phyloP scores from a whole-genome alignment of 1,140 invertebrate genomes.

The Hylaeus anthracinus region DNA sequence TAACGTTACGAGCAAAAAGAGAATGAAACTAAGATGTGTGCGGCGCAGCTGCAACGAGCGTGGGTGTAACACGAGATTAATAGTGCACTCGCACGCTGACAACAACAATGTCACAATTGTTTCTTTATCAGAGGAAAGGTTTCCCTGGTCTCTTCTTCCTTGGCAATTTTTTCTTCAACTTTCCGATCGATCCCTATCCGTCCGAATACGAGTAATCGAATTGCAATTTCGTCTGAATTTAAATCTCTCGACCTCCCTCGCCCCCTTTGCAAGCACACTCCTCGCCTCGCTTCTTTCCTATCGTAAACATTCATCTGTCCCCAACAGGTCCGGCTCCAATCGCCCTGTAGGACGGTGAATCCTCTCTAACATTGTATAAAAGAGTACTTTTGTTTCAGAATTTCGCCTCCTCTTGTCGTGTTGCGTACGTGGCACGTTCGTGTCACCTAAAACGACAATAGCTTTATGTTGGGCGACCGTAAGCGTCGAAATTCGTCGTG shows the following conservation, averaged over 20 bases:
- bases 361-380: conserved; percentile 17
- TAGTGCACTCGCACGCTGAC: not conserved
- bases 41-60: not conserved
- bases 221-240: not conserved
- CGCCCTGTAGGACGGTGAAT: conserved; percentile 5
- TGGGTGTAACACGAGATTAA: not conserved
- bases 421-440: conserved; percentile 70
- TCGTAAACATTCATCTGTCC: conserved; percentile 2
- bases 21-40: not conserved
- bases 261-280: conserved; percentile 4
- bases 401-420: not conserved
- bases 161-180: no score
- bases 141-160: no score
- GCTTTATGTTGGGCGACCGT: conserved; percentile 64
- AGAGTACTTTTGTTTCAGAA: conserved; percentile 9
- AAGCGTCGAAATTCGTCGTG: not conserved
- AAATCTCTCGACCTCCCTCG: not conserved
- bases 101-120: not conserved
- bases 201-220: not conserved
- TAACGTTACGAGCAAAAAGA: not conserved
- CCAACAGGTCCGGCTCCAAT: conserved; percentile 32
- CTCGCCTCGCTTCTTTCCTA: not conserved
- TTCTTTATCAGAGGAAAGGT: no score
- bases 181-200: no score
- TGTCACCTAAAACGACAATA: conserved; percentile 80